phyloP scores from a whole-genome alignment of 2,797 vertebrate species.

The Aulostomus chinensis region DNA sequence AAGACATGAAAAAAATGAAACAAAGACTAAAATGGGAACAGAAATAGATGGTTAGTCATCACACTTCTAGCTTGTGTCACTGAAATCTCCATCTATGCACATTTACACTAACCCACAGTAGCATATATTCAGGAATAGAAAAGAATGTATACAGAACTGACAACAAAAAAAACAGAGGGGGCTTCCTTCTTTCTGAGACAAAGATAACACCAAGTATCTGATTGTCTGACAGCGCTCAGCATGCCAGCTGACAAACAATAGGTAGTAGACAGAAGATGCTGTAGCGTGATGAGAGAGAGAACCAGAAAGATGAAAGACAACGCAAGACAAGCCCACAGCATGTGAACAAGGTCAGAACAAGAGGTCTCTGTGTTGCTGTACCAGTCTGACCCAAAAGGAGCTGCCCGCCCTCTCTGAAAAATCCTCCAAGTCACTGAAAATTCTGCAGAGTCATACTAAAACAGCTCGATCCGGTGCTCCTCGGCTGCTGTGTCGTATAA shows the following conservation, averaged over 20 bases:
- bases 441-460: slow-evolving; percentile 73
- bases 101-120: too few species aligned
- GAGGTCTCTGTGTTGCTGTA: slow-evolving; percentile 55
- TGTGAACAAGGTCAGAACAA: slow-evolving; percentile 51
- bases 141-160: too few species aligned
- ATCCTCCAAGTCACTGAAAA: too few species aligned
- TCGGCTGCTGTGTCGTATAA: slow-evolving; percentile 52
- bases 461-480: slow-evolving; percentile 13
- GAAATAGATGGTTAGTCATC: too few species aligned
- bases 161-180: too few species aligned
- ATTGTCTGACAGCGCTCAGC: too few species aligned
- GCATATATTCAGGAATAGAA: too few species aligned
- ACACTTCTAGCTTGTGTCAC: slow-evolving; percentile 20
- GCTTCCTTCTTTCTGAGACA: too few species aligned
- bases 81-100: slow-evolving; percentile 3
- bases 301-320: too few species aligned
- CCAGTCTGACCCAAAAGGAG: slow-evolving; percentile 54
- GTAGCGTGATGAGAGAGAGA: slow-evolving; percentile 28
- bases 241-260: too few species aligned
- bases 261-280: slow-evolving; percentile 37
- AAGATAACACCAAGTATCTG: too few species aligned
- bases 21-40: too few species aligned
- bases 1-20: neutral
- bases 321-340: slow-evolving; percentile 7
- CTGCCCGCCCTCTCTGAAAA: slow-evolving; percentile 30